These are phyloP conservation scores for Melopsittacus undulatus DNA, from an alignment of 2,797 vertebrate species.

Conservation along the genomic window DNA sequence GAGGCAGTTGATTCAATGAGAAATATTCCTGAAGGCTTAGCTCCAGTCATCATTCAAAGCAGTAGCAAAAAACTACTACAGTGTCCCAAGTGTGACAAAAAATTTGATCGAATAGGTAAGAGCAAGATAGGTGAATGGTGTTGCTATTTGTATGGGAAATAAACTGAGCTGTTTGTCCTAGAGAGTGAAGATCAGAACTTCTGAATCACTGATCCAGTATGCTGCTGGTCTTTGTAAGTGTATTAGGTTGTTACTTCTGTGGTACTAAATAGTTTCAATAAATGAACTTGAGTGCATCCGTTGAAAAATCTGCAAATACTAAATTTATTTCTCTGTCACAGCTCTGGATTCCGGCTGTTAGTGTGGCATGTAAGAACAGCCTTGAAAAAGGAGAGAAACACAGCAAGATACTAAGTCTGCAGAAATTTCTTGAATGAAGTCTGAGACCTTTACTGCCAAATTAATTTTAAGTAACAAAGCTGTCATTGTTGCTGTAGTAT, in stretches of 20 bases:
- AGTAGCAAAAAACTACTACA: conserved; percentile 89
- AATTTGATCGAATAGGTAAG: conserved; percentile 96
- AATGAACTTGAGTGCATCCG: not conserved
- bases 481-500: not conserved
- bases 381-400: not conserved
- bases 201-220: not conserved
- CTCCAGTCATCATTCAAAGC: conserved; percentile 87
- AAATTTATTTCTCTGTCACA: not conserved
- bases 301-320: not conserved
- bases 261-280: not conserved
- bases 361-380: not conserved
- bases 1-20: conserved; percentile 68
- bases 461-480: not conserved
- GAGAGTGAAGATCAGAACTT: not conserved
- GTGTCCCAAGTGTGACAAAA: conserved; percentile 96
- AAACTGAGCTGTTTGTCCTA: not conserved
- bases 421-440: not conserved
- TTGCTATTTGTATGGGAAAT: not conserved
- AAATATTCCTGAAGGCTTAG: conserved; percentile 86
- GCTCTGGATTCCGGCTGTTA: not conserved
- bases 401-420: not conserved
- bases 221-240: not conserved
- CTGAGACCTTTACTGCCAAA: not conserved
- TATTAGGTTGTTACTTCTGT: not conserved
- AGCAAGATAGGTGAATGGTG: not conserved